These are phyloP conservation scores for Porites divaricata DNA, from an alignment of 92 coral and sea anemone genomes.

Conservation along the genomic window DNA sequence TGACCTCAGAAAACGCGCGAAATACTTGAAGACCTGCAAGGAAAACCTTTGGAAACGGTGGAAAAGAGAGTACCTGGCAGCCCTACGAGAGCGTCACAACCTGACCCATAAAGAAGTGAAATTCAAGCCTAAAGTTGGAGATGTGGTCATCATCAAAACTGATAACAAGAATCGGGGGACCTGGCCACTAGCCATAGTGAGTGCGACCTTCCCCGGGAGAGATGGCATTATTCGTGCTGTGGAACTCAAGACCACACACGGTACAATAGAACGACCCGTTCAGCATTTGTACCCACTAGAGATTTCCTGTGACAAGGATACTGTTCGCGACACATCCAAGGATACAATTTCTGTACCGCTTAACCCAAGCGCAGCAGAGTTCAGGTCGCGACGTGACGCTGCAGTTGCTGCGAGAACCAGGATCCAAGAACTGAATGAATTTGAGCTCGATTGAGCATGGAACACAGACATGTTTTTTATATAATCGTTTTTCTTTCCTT, in stretches of 20 bases:
- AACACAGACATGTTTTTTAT: constrained; percentile 1
- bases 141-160: constrained; percentile 42
- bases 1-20: too few species aligned
- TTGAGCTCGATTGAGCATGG: constrained; percentile 1
- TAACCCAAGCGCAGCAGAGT: not conserved
- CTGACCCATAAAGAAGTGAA: constrained; percentile 38
- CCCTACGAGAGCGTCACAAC: constrained; percentile 50
- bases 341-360: not conserved
- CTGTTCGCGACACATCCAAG: constrained; percentile 5
- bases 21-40: constrained; percentile 41
- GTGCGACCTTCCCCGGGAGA: too few species aligned
- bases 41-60: constrained; percentile 40
- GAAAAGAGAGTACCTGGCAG: constrained; percentile 43
- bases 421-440: constrained; percentile 45
- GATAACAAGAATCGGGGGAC: too few species aligned
- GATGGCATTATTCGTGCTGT: too few species aligned
- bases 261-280: too few species aligned
- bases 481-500: not conserved
- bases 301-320: too few species aligned
- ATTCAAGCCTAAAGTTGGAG: constrained; percentile 40
- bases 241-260: too few species aligned
- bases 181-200: too few species aligned
- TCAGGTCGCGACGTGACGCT: constrained; percentile 68
- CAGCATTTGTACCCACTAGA: too few species aligned
- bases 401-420: constrained; percentile 76